A percentile compares a stretch with the other conserved stretches of the same genome.
Evolutionary conservation across 92 coral and sea anemone genomes (phyloP).

Genomic region (Umimayanthus chanpuru): DNA sequence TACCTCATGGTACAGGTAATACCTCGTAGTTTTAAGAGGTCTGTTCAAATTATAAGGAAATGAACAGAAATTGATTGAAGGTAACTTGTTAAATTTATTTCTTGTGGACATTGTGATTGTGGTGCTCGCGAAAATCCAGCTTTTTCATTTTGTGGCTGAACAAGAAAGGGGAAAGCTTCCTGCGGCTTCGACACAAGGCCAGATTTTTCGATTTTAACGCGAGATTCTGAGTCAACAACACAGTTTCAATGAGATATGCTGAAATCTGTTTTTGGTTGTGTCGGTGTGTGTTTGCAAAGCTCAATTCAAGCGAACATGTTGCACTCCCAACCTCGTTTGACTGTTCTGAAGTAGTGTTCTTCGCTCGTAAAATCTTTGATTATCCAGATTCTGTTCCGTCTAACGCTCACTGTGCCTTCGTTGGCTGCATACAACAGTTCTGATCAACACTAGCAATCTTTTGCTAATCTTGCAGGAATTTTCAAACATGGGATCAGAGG

Average conservation of each 20-base stretch:
- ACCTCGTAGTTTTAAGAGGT: not conserved
- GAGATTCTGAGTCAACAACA: not conserved
- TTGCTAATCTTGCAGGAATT: not conserved
- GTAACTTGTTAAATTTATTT: not conserved
- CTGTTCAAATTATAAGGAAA: not conserved
- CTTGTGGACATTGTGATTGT: not conserved
- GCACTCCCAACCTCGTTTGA: too few relatives aligned
- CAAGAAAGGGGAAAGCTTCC: not conserved
- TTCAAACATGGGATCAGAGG: conserved; percentile 26
- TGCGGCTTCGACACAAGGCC: not conserved
- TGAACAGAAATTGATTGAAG: not conserved
- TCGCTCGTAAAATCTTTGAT: too few relatives aligned
- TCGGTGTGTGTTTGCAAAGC: too few relatives aligned
- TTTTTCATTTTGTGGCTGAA: not conserved
- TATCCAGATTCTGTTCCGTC: not conserved
- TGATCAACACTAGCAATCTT: not conserved
- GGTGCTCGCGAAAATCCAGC: too few relatives aligned
- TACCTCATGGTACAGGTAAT: too few relatives aligned
- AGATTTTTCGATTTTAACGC: not conserved
- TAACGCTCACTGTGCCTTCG: not conserved
- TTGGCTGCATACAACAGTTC: not conserved
- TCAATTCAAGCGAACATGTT: too few relatives aligned
- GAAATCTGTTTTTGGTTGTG: too few relatives aligned
- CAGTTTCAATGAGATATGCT: not conserved
- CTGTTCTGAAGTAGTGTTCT: too few relatives aligned